phyloP scores from a whole-genome alignment of 2,797 vertebrate genomes.

The Gallirallus australis region DNA sequence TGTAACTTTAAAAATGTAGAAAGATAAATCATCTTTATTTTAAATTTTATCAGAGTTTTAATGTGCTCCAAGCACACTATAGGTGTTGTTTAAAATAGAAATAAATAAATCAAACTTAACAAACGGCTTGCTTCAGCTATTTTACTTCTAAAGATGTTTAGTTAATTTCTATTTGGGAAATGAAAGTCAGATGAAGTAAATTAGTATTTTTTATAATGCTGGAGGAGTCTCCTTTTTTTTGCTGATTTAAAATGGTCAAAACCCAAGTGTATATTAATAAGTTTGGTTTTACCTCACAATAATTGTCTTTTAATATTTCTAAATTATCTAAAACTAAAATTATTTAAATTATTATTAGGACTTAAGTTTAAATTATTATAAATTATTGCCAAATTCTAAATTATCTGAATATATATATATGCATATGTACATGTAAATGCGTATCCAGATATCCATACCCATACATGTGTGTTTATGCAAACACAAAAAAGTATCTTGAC shows the following conservation, averaged over 20 bases:
- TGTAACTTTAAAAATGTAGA: background rate
- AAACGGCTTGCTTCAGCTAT: background rate
- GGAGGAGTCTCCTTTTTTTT: background rate
- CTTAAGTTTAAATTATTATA: too few relatives aligned
- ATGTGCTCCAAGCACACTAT: background rate
- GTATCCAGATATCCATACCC: background rate
- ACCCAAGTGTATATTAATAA: background rate
- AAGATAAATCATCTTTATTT: background rate
- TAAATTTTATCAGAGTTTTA: background rate
- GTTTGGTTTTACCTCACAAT: background rate
- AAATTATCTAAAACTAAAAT: background rate
- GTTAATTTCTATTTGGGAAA: background rate
- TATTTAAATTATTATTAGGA: too few relatives aligned
- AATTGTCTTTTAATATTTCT: background rate
- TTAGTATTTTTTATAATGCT: background rate
- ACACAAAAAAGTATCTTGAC: background rate
- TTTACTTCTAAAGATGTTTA: background rate
- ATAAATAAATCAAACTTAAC: background rate
- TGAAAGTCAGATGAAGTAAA: background rate
- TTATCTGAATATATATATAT: too few relatives aligned
- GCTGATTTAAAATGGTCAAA: too few relatives aligned
- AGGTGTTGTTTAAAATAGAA: background rate
- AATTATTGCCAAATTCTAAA: too few relatives aligned
- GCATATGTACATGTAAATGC: background rate
- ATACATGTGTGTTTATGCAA: background rate